These are phyloP conservation scores for Drosophila repleta DNA, from an alignment of 1,140 invertebrate genomes.

Conservation along the genomic window DNA sequence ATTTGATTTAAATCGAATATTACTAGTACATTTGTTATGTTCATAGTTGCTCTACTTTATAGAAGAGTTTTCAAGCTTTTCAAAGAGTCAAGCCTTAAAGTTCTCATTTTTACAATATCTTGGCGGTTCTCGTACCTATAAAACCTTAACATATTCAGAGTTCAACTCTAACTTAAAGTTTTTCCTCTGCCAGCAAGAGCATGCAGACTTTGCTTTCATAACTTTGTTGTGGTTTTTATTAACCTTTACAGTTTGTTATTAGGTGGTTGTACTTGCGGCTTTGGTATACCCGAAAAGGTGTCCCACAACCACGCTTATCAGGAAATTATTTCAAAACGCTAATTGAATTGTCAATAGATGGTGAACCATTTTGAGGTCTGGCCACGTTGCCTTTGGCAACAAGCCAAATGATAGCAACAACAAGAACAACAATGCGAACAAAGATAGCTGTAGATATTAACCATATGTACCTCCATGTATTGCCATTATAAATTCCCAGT, in stretches of 20 bases:
- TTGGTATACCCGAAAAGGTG: slow-evolving; percentile 36
- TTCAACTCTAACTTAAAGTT: background rate
- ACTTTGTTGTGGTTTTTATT: slow-evolving; percentile 22
- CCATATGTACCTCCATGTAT: slow-evolving; percentile 57
- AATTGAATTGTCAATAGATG: slow-evolving; percentile 82
- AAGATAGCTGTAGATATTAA: slow-evolving; percentile 48
- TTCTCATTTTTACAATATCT: no score
- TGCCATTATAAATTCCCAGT: slow-evolving; percentile 73
- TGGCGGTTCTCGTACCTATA: background rate
- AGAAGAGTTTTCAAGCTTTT: no score
- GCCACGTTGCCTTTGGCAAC: slow-evolving; percentile 47
- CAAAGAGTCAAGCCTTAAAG: no score
- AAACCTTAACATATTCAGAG: background rate
- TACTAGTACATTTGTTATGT: no score
- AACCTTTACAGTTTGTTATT: slow-evolving; percentile 55
- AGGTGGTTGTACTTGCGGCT: slow-evolving; percentile 31
- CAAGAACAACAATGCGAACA: slow-evolving; percentile 4
- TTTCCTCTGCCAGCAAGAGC: background rate
- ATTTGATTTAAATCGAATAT: no score
- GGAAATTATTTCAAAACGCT: slow-evolving; percentile 77
- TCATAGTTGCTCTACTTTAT: no score
- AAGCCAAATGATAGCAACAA: slow-evolving; percentile 52
- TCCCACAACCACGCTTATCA: slow-evolving; percentile 54
- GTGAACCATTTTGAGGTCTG: slow-evolving; percentile 45
- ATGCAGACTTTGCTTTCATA: background rate